Percentiles rank a stretch among this genome's conserved stretches.
phyloP scores from a whole-genome alignment of 2,113 vertebrate species.

The Argyrosomus japonicus region DNA sequence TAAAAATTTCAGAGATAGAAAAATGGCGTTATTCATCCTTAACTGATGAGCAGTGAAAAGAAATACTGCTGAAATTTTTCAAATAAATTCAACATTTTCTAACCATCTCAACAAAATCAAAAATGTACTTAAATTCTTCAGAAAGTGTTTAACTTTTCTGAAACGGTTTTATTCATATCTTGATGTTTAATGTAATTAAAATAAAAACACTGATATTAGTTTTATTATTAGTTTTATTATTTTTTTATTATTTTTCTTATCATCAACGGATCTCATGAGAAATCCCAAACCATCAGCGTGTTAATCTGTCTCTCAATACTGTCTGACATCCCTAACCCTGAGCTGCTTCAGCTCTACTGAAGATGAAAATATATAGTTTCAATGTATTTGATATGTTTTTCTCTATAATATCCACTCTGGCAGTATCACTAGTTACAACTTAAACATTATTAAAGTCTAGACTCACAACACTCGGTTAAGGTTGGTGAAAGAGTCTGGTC shows the following conservation, averaged over 20 bases:
- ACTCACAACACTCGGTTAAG: too few species aligned
- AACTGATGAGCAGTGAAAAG: background rate
- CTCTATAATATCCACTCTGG: background rate
- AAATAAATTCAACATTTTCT: too few species aligned
- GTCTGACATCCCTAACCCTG: background rate
- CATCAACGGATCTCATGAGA: background rate
- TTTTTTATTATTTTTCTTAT: background rate
- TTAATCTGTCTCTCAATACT: background rate
- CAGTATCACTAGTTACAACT: too few species aligned
- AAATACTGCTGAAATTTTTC: background rate
- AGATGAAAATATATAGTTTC: background rate
- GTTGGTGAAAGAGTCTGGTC: too few species aligned
- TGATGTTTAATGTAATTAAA: slow-evolving; percentile 5
- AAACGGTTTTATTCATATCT: background rate
- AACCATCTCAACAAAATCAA: background rate
- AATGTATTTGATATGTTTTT: background rate
- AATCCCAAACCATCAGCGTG: background rate
- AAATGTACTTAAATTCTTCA: background rate
- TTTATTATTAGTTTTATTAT: too few species aligned
- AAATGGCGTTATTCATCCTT: slow-evolving; percentile 2
- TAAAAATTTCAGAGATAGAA: slow-evolving; percentile 16
- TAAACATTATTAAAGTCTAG: too few species aligned
- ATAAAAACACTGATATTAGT: background rate
- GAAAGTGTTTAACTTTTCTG: background rate
- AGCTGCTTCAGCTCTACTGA: background rate